Conservation (phyloP, 2,888 invertebrate species). For the Pseudococcus viburni region DNA sequence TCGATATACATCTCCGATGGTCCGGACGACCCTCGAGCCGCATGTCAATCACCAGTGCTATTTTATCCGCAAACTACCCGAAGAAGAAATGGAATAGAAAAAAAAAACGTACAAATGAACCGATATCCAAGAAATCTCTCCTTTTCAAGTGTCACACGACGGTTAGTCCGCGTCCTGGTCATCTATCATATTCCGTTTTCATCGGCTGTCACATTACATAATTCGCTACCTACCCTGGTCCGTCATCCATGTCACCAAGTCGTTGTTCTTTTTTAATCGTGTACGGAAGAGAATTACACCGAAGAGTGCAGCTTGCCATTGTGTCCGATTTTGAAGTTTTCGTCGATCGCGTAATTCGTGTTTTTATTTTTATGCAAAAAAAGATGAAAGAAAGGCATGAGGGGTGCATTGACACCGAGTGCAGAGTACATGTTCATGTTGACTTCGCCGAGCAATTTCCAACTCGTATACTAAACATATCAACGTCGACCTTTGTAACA, state of each 20-base stretch:
- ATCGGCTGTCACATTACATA: conserved; percentile 53
- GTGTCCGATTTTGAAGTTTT: background rate
- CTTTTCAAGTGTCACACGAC: conserved; percentile 46
- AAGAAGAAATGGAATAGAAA: background rate
- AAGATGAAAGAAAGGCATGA: background rate
- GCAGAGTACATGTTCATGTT: background rate
- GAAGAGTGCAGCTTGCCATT: background rate
- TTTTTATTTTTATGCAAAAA: conserved; percentile 28
- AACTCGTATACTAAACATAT: background rate
- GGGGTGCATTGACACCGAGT: background rate
- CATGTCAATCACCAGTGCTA: conserved; percentile 25
- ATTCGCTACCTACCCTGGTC: background rate
- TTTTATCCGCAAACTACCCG: background rate
- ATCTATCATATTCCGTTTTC: conserved; percentile 55
- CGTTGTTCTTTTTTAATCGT: background rate
- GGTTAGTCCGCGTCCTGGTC: conserved; percentile 13
- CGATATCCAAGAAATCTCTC: conserved; percentile 20
- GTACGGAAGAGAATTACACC: background rate
- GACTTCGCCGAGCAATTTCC: background rate
- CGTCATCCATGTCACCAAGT: background rate
- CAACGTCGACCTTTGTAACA: background rate
- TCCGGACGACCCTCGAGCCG: conserved; percentile 38
- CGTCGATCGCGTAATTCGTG: background rate
- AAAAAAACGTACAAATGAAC: background rate
- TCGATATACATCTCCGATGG: conserved; percentile 17